A percentile compares a stretch with the other conserved stretches of the same genome.
Evolutionary conservation across 1,140 invertebrate genomes (phyloP).

Genomic region (Apis dorsata): DNA sequence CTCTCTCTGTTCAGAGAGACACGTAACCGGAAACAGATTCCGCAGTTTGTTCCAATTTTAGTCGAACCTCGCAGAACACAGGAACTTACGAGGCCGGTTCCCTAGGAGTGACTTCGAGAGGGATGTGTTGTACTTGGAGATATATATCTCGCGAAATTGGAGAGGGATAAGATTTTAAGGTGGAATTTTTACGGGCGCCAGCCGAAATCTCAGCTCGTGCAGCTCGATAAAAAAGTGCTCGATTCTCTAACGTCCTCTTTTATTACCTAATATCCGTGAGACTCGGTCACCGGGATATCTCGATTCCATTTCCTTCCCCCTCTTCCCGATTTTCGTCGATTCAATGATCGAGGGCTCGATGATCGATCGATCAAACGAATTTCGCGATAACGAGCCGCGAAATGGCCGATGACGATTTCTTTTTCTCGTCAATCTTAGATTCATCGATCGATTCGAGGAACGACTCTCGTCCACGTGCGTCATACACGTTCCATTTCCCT

Average conservation of each 20-base stretch:
- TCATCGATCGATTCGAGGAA: background rate
- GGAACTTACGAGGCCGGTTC: slow-evolving; percentile 17
- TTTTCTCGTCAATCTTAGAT: slow-evolving; percentile 10
- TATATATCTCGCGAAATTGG: slow-evolving; percentile 55
- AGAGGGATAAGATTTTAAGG: slow-evolving; percentile 47
- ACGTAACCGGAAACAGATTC: background rate
- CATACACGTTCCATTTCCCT: slow-evolving; percentile 6
- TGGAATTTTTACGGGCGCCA: slow-evolving; percentile 56
- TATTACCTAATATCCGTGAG: slow-evolving; percentile 48
- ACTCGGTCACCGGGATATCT: slow-evolving; percentile 55
- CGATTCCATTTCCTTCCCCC: slow-evolving; percentile 44
- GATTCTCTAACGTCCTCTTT: slow-evolving; percentile 38
- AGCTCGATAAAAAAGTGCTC: slow-evolving; percentile 59
- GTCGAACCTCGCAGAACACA: background rate
- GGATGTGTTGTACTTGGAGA: slow-evolving; percentile 39
- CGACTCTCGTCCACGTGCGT: background rate
- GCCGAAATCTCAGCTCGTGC: slow-evolving; percentile 55
- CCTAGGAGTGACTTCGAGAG: background rate
- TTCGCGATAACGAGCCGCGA: slow-evolving; percentile 8
- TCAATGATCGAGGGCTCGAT: slow-evolving; percentile 15
- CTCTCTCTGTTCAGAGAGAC: background rate
- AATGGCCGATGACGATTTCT: slow-evolving; percentile 18
- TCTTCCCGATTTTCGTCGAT: slow-evolving; percentile 26
- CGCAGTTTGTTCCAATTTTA: slow-evolving; percentile 37
- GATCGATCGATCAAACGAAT: slow-evolving; percentile 36